Evolutionary conservation across 1,140 invertebrate species (phyloP).

Genomic region (Caenorhabditis latens): DNA sequence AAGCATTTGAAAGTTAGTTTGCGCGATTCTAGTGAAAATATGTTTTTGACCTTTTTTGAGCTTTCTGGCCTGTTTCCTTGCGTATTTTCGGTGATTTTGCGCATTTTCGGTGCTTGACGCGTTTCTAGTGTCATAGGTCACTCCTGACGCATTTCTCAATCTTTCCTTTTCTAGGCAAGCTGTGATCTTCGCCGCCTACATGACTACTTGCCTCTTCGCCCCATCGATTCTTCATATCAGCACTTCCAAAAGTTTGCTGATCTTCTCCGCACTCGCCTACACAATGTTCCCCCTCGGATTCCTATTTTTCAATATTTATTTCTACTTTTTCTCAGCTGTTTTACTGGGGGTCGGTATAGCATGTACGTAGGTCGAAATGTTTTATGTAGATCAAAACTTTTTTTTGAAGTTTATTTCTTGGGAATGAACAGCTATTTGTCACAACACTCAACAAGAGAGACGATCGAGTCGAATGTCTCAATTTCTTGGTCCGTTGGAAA

Average conservation of each 20-base stretch:
- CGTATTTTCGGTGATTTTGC: too few species aligned
- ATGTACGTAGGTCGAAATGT: not conserved
- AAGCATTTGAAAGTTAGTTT: too few species aligned
- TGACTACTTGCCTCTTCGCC: not conserved
- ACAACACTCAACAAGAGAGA: conserved; percentile 15
- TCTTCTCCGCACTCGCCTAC: not conserved
- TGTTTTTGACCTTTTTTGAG: too few species aligned
- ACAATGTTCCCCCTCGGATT: conserved; percentile 16
- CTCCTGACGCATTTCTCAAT: too few species aligned
- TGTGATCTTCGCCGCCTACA: not conserved
- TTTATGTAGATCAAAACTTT: too few species aligned
- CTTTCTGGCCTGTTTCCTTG: too few species aligned
- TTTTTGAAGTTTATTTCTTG: not conserved
- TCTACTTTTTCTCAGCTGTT: not conserved
- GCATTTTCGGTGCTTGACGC: too few species aligned
- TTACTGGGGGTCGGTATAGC: not conserved
- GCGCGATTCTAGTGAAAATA: too few species aligned
- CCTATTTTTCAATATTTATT: conserved; percentile 4
- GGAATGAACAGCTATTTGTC: conserved; percentile 15
- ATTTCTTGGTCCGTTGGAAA: conserved; percentile 3
- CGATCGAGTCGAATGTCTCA: not conserved
- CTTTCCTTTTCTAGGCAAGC: conserved; percentile 56
- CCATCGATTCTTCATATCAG: not conserved
- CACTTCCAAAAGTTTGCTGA: not conserved
- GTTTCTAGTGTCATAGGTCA: too few species aligned